A percentile compares a stretch with the other conserved stretches of the same genome.
These are phyloP conservation scores for Peromyscus leucopus DNA, from an alignment of 2,113 vertebrate species.

Conservation along the genomic window DNA sequence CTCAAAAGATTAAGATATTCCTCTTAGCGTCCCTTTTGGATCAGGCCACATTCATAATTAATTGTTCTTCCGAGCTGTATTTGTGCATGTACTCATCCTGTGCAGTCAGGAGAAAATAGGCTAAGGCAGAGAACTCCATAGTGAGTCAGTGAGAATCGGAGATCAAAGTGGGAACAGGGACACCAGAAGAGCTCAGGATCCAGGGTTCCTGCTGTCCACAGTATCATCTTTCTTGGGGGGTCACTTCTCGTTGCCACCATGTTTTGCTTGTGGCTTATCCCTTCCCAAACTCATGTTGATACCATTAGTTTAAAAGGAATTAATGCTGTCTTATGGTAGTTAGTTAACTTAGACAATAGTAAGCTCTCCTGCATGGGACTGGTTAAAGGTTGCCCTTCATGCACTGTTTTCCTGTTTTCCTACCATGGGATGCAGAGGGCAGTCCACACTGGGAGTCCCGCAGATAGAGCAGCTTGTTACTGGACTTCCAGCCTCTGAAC, in stretches of 20 bases:
- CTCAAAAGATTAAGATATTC: not conserved
- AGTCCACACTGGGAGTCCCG: not conserved
- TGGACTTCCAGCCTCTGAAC: not conserved
- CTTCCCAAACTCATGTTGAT: not conserved
- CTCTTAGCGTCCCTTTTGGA: slow-evolving; percentile 24
- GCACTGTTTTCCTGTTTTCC: not conserved
- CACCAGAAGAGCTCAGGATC: not conserved
- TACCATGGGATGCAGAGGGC: too few relatives aligned
- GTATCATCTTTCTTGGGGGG: not conserved
- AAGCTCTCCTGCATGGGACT: not conserved
- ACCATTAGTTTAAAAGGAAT: not conserved
- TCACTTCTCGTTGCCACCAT: too few relatives aligned
- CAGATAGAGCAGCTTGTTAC: not conserved
- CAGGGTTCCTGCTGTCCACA: not conserved
- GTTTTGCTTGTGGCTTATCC: not conserved
- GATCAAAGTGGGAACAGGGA: not conserved
- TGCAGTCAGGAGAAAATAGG: not conserved
- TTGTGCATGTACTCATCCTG: not conserved
- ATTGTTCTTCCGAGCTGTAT: not conserved
- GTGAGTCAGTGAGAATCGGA: not conserved
- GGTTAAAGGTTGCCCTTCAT: not conserved
- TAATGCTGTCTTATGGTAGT: too few relatives aligned
- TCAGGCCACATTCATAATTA: slow-evolving; percentile 11
- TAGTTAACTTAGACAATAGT: not conserved
- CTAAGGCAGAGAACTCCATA: not conserved